Evolutionary conservation across 1,140 invertebrate genomes (phyloP), one percentile per base, ranked within the genome.

Genomic region (Lucilia sericata): DNA sequence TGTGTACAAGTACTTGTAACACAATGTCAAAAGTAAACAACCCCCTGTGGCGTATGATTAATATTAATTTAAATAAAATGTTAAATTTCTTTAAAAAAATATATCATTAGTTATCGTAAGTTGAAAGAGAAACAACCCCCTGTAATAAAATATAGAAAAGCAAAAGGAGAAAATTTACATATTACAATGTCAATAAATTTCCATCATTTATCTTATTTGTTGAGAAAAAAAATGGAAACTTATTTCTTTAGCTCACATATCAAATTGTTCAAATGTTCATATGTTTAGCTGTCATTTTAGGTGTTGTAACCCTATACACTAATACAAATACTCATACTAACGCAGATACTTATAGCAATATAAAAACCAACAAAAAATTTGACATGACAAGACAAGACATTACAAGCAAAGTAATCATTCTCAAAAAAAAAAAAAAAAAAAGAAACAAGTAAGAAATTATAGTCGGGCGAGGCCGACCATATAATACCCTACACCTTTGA

Each of bases 371-470:
- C 51, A 55, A 76, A 42, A 76, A 76, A 76, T 3, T 76, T 76
- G 74, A 76, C 74, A 76, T 76, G 74, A 76, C 74, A 76, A 30
- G 74, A 49, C 49, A 49, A 17, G 12, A 76, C 74, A 76, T 76
- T 76, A 76, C 74, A 76, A 76, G 74, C 74, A 76, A 76, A 76
- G 74, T 76, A 76, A 76, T 76, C 74, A 76, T 76, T 36, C 74
- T n/a, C 17, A 47, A 55, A 76, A 76, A 76, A n/a, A n/a, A n/a
- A n/a, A n/a, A n/a, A n/a, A n/a, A n/a, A n/a, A n/a, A n/a, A n/a
- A n/a, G n/a, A n/a, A n/a, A n/a, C n/a, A n/a, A n/a, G n/a, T n/a
- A n/a, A n/a, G n/a, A n/a, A n/a, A n/a, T n/a, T n/a, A n/a, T n/a
- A n/a, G n/a, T n/a, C n/a, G n/a, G n/a, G n/a, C n/a, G n/a, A n/a